Evolutionary conservation across 2,797 vertebrate genomes (phyloP).

Genomic region (Syngnathus rostellatus): DNA sequence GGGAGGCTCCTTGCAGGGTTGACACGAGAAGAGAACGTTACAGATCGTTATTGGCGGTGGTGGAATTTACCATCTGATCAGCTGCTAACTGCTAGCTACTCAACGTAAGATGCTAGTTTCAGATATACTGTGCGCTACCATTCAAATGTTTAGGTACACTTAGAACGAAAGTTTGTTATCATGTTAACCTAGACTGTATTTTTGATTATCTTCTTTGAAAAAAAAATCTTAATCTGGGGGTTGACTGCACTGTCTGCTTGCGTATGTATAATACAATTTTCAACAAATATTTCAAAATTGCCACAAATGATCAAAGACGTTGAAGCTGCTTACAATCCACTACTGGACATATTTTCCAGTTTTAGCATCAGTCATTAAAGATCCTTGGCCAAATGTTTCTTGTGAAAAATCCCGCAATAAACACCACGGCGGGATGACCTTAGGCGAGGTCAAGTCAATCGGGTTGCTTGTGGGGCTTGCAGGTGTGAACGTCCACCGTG

Average conservation of each 20-base stretch:
- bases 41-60: neutral
- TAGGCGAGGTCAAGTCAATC: conserved; percentile 90
- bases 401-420: neutral
- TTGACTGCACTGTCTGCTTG: neutral
- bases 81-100: neutral
- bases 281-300: conserved; percentile 28
- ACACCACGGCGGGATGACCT: neutral
- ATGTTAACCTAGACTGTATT: too few relatives aligned
- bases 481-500: conserved; percentile 89
- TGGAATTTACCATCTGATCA: neutral
- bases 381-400: conserved; percentile 9
- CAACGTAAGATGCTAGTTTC: neutral
- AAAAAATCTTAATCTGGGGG: neutral
- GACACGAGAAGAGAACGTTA: neutral
- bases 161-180: neutral
- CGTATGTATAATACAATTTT: conserved; percentile 9
- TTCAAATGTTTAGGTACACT: neutral
- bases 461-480: conserved; percentile 89
- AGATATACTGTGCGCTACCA: neutral
- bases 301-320: conserved; percentile 8
- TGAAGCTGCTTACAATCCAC: conserved; percentile 33
- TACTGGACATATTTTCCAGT: conserved; percentile 33
- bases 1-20: neutral
- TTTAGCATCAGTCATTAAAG: conserved; percentile 17
- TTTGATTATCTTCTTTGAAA: neutral